Percentiles rank a stretch among this genome's conserved stretches.
Evolutionary conservation across 1,140 invertebrate genomes (phyloP).

Genomic region (Artemia franciscana): DNA sequence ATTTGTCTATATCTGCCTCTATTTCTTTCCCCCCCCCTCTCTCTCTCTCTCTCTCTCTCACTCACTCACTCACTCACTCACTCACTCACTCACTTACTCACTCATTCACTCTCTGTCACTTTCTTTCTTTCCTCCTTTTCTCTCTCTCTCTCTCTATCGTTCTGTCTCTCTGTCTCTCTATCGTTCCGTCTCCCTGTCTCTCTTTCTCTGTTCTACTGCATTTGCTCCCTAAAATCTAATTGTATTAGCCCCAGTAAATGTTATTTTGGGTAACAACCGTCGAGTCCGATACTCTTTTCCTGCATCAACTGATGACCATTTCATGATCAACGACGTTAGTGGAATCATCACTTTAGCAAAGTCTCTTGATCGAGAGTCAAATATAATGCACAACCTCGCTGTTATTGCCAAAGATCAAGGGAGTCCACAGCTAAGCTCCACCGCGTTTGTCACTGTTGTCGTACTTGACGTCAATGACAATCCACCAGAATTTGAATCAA

Average conservation of each 20-base stretch:
- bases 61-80: no score
- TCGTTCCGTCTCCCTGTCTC: neutral
- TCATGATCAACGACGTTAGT: constrained; percentile 44
- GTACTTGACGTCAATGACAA: constrained; percentile 76
- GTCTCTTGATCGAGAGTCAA: constrained; percentile 58
- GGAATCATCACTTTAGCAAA: constrained; percentile 62
- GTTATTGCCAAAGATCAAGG: constrained; percentile 51
- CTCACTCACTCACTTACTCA: no score
- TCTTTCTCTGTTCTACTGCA: no score
- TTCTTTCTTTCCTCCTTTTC: no score
- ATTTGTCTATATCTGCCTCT: no score
- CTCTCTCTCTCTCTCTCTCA: no score
- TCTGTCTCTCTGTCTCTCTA: neutral
- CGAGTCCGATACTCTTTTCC: constrained; percentile 56
- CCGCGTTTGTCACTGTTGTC: constrained; percentile 31
- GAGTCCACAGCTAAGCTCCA: constrained; percentile 33
- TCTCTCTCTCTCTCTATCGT: no score
- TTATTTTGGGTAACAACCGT: constrained; percentile 46
- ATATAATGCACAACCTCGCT: constrained; percentile 55
- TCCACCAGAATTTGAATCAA: constrained; percentile 65
- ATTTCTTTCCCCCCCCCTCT: no score
- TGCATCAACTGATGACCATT: constrained; percentile 31
- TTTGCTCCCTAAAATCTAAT: no score
- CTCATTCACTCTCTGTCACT: no score
- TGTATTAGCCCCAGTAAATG: no score